Conservation (phyloP, 2,888 invertebrate species). For the Pseudolycoriella hygida region DNA sequence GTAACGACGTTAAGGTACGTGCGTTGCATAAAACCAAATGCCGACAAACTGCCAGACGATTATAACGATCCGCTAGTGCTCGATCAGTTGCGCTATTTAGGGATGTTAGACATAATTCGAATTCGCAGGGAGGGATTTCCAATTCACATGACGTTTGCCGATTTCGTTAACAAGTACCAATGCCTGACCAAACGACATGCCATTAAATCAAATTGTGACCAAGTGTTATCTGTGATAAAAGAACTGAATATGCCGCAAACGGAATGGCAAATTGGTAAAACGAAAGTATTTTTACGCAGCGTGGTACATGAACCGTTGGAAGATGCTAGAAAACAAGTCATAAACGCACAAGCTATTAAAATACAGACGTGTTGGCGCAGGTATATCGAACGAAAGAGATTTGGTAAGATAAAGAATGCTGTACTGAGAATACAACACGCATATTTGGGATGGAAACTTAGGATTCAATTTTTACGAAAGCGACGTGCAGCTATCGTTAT, state of each 20-base stretch:
- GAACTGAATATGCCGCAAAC: slow-evolving; percentile 46
- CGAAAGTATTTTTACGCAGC: slow-evolving; percentile 65
- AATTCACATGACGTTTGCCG: slow-evolving; percentile 59
- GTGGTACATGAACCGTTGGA: slow-evolving; percentile 73
- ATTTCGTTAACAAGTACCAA: slow-evolving; percentile 59
- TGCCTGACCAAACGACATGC: slow-evolving; percentile 36
- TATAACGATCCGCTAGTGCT: slow-evolving; percentile 66
- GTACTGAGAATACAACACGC: slow-evolving; percentile 64
- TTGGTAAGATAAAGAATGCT: slow-evolving; percentile 43
- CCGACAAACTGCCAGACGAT: slow-evolving; percentile 59
- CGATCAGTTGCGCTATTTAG: slow-evolving; percentile 76
- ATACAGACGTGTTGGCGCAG: slow-evolving; percentile 66
- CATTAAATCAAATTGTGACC: slow-evolving; percentile 16
- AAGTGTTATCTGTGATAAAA: slow-evolving; percentile 32
- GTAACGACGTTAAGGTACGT: slow-evolving; percentile 44
- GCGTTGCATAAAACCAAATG: slow-evolving; percentile 83
- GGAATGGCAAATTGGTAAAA: slow-evolving; percentile 80
- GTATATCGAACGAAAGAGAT: slow-evolving; percentile 45
- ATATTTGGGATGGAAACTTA: slow-evolving; percentile 68
- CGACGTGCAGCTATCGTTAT: slow-evolving; percentile 73
- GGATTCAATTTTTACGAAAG: slow-evolving; percentile 61
- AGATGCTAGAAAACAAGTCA: slow-evolving; percentile 50
- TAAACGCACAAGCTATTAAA: slow-evolving; percentile 48
- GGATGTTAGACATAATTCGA: slow-evolving; percentile 84
- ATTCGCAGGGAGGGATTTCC: slow-evolving; percentile 83